phyloP scores from a whole-genome alignment of 2,797 vertebrate species.

The Lagocephalus sceleratus region DNA sequence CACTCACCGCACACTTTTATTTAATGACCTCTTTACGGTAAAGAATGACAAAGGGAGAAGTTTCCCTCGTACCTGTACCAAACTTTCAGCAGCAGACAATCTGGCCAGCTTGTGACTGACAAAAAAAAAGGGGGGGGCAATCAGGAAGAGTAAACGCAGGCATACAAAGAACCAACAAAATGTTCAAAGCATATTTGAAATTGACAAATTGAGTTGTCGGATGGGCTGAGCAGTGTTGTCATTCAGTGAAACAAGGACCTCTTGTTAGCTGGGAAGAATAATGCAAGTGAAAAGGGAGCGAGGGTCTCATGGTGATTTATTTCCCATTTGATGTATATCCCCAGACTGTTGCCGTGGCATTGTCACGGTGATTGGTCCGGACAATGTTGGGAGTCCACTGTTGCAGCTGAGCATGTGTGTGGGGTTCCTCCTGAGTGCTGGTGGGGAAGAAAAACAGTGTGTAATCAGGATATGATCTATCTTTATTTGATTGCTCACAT shows the following conservation, averaged over 20 bases:
- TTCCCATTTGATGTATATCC: constrained; percentile 49
- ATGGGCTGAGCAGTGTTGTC: constrained; percentile 31
- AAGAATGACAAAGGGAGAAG: constrained; percentile 44
- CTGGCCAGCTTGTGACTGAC: constrained; percentile 30
- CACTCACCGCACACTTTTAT: constrained; percentile 67
- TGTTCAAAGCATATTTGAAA: constrained; percentile 50
- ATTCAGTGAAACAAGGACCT: constrained; percentile 44
- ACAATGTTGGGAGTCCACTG: constrained; percentile 37
- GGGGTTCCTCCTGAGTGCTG: constrained; percentile 14
- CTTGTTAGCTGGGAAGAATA: constrained; percentile 48
- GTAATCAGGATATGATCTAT: constrained; percentile 15
- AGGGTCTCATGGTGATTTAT: constrained; percentile 43
- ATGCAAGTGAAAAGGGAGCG: constrained; percentile 50
- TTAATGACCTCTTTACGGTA: constrained; percentile 68
- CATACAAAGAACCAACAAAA: constrained; percentile 45
- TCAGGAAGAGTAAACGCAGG: constrained; percentile 30
- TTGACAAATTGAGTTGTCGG: constrained; percentile 48
- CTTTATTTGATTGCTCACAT: constrained; percentile 17
- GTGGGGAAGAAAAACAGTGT: constrained; percentile 16
- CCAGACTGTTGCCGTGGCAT: constrained; percentile 46
- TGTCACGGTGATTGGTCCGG: constrained; percentile 53
- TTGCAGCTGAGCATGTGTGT: constrained; percentile 38
- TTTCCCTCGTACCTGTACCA: constrained; percentile 49
- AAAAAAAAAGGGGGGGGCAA: constrained; percentile 3
- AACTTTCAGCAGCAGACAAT: constrained; percentile 63